Evolutionary conservation across 2,797 vertebrate species (phyloP).

Genomic region (Enteromius argenteus): DNA sequence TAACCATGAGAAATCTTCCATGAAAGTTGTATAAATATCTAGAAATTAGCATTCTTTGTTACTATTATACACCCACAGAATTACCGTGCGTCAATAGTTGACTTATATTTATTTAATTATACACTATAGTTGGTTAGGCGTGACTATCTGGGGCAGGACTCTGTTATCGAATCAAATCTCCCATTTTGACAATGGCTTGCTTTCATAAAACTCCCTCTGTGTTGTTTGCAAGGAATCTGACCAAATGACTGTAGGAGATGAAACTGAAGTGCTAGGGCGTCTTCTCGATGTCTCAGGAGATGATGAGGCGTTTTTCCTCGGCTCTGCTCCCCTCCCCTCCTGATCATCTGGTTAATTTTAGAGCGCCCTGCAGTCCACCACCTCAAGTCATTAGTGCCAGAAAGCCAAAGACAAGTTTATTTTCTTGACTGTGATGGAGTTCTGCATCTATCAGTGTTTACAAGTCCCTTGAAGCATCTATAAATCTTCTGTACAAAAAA

Average conservation of each 20-base stretch:
- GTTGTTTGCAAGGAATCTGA: conserved; percentile 21
- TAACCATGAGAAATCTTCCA: conserved; percentile 31
- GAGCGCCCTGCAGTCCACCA: conserved; percentile 30
- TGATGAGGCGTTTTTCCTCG: conserved; percentile 26
- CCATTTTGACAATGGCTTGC: neutral
- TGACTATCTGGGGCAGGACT: too few relatives aligned
- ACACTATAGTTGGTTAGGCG: neutral
- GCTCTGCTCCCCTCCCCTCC: conserved; percentile 9
- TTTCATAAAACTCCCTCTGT: conserved; percentile 1
- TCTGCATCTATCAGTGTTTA: conserved; percentile 32
- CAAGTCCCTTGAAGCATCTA: conserved; percentile 15
- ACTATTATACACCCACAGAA: neutral
- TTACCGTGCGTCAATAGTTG: neutral
- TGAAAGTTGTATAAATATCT: conserved; percentile 17
- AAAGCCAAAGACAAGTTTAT: conserved; percentile 26
- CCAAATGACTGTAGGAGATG: conserved; percentile 10
- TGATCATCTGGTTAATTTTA: conserved; percentile 51
- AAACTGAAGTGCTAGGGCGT: conserved; percentile 18
- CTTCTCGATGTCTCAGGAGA: conserved; percentile 21
- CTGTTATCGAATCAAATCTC: too few relatives aligned
- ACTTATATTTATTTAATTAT: conserved; percentile 7
- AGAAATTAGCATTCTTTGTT: neutral
- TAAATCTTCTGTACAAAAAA: conserved; percentile 1
- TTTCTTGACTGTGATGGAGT: conserved; percentile 29
- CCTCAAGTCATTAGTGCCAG: conserved; percentile 36